Percentiles rank a stretch among this genome's conserved stretches.
phyloP scores from a whole-genome alignment of 23 tunicate species.

The Trididemnum nubilum region DNA sequence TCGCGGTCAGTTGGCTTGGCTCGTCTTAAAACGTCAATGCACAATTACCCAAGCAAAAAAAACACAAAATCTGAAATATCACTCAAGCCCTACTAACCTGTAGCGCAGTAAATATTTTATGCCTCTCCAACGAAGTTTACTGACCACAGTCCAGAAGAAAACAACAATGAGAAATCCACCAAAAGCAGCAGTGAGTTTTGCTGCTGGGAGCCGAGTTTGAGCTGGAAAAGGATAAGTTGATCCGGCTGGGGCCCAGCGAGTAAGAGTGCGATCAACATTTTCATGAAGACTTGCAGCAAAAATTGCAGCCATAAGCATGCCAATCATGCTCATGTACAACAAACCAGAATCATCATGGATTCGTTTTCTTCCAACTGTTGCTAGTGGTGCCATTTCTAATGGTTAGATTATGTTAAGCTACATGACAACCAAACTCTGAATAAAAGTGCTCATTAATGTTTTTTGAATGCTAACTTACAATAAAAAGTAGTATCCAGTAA shows the following conservation, averaged over 20 bases:
- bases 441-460: no score
- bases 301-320: slow-evolving; percentile 74
- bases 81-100: no score
- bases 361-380: background rate
- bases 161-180: slow-evolving; percentile 76
- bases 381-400: no score
- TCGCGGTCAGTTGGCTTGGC: no score
- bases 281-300: slow-evolving; percentile 84
- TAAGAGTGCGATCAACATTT: slow-evolving; percentile 73
- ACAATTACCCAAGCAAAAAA: no score
- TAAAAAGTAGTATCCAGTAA: no score
- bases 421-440: no score
- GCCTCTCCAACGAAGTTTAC: slow-evolving; percentile 54
- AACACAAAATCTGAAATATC: no score
- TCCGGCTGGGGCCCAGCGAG: slow-evolving; percentile 81
- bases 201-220: slow-evolving; percentile 77
- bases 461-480: no score
- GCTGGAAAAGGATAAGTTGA: slow-evolving; percentile 78
- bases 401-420: no score
- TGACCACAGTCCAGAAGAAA: slow-evolving; percentile 60
- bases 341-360: slow-evolving; percentile 70
- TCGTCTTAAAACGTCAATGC: no score
- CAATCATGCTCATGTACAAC: slow-evolving; percentile 69
- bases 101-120: slow-evolving; percentile 64
- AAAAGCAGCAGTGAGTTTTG: slow-evolving; percentile 73